These are phyloP conservation scores for Melanocharis versteri DNA, from an alignment of 2,113 vertebrate species.

Conservation along the genomic window DNA sequence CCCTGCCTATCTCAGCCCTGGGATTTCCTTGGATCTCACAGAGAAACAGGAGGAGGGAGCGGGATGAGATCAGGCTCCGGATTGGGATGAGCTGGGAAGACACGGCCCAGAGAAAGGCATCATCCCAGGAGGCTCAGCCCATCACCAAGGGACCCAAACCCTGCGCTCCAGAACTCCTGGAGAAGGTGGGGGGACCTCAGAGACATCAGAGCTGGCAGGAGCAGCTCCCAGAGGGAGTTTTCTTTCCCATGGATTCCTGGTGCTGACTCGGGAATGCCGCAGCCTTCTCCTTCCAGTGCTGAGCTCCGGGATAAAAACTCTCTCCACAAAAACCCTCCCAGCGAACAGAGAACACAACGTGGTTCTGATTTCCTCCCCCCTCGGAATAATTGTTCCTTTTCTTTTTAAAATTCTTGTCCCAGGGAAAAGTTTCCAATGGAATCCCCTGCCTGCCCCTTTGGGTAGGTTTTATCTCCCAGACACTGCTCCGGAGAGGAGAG, in stretches of 20 bases:
- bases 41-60: not conserved
- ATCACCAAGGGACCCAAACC: not conserved
- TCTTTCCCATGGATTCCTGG: not conserved
- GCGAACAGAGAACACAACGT: conserved; percentile 11
- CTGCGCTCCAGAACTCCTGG: rapidly evolving
- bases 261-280: not conserved
- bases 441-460: conserved; percentile 6
- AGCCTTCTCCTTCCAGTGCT: not conserved
- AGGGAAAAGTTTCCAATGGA: conserved; percentile 6
- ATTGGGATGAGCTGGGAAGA: not conserved
- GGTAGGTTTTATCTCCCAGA: conserved; percentile 17
- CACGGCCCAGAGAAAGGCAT: not conserved
- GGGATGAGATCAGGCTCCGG: rapidly evolving
- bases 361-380: conserved; percentile 24
- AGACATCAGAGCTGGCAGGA: not conserved
- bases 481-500: rapidly evolving
- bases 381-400: not conserved
- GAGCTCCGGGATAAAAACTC: not conserved
- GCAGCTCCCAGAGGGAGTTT: not conserved
- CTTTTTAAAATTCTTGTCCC: not conserved
- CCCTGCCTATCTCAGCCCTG: not conserved
- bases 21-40: not conserved
- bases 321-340: not conserved
- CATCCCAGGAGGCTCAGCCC: not conserved
- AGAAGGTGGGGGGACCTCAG: not conserved